Base-by-base conservation (phyloP, 2,113 vertebrate genomes). In the Clarias gariepinus region DNA sequence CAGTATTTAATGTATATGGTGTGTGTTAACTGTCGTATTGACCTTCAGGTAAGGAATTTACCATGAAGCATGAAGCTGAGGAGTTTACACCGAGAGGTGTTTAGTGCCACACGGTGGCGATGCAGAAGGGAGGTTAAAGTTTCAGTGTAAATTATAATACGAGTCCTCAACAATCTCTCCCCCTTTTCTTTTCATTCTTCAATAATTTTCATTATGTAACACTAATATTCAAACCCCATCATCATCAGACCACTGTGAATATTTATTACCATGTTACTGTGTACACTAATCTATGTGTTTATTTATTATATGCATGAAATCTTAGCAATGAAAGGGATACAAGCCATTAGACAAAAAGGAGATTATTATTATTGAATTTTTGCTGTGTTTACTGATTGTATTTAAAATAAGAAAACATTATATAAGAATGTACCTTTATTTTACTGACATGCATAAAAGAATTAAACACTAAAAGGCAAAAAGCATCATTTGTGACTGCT, bases 251-350 rank as follows among this genome's bases (percentile, higher is more conserved):
- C 53, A 55, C 77, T 79, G 53, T 79, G 77, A 30, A 79, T 57
- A 53, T 79, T 15, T 30, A 58, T 21, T 21, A 52, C 12, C 36
- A 52, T 41, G 21, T 25, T 61, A 33, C 19, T 9, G 60, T 57
- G 21, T 78, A 57, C 2, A 16, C 28, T 58, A 33, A 60, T 79
- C 25, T 47, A 57, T 9, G 53, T 30, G 57, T 55, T 57, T 21
- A 41, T 16, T n/a, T 16, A 80, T 60, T 57, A 60, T 80, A 36
- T 80, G 78, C 78, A 81, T 21, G 78, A 52, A 23, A 52, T 76
- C 41, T 76, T 76, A 60, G 78, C 55, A 58, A 30, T 81, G 28
- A 81, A 33, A 23, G 57, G 57, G 57, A 61, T 61, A 61, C 60
- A 81, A 81, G 57, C 78, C 78, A 80, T 80, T 80, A 33, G 8